phyloP scores from a whole-genome alignment of 2,888 invertebrate species.

The Crossocerus cetratus region DNA sequence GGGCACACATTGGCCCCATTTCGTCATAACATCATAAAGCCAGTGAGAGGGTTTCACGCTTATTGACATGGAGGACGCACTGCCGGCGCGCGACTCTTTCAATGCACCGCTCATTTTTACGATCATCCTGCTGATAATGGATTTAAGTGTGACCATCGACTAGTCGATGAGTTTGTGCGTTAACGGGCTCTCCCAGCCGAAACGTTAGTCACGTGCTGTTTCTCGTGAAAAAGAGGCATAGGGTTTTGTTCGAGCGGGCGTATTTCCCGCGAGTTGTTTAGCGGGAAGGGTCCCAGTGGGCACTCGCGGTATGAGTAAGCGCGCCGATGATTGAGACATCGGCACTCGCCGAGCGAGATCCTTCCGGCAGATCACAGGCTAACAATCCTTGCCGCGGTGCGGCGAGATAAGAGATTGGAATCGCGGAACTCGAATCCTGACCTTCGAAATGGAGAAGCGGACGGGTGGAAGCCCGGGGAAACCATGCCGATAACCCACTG shows the following conservation, averaged over 20 bases:
- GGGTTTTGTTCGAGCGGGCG: no score
- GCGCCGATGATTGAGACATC: neutral
- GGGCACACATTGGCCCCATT: neutral
- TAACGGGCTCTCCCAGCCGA: no score
- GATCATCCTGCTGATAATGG: conserved; percentile 5
- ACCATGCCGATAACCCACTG: neutral
- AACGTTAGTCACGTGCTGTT: no score
- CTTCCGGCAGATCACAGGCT: neutral
- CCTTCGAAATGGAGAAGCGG: conserved; percentile 20
- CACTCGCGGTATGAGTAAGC: neutral
- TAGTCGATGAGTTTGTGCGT: conserved; percentile 1
- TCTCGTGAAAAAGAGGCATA: no score
- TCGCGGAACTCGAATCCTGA: conserved; percentile 15
- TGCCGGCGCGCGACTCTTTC: no score
- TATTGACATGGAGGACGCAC: conserved; percentile 27
- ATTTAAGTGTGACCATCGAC: conserved; percentile 26
- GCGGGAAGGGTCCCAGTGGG: neutral
- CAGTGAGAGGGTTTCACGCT: conserved; percentile 9
- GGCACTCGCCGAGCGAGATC: neutral
- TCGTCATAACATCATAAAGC: no score
- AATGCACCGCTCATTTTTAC: no score
- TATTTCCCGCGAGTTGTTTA: neutral
- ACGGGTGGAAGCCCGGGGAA: conserved; percentile 2
- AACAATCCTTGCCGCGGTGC: no score
- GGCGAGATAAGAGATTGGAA: no score